These are phyloP conservation scores for Zophobas atratus DNA, from an alignment of 1,140 invertebrate species.

Conservation along the genomic window DNA sequence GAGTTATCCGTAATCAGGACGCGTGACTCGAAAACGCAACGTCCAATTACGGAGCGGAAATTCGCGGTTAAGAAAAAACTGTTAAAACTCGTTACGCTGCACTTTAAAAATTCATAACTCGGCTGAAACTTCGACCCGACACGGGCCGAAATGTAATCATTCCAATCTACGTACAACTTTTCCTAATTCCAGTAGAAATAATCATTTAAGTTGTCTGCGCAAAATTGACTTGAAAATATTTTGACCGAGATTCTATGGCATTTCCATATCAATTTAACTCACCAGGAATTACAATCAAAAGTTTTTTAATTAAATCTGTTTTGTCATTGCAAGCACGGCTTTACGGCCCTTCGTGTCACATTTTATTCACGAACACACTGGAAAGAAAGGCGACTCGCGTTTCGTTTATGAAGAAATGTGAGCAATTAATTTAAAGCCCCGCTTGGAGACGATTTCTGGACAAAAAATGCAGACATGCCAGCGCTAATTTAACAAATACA, in stretches of 20 bases:
- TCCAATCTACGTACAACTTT: conserved; percentile 9
- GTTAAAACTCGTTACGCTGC: background rate
- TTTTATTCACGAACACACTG: conserved; percentile 1
- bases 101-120: conserved; percentile 6
- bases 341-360: conserved; percentile 1
- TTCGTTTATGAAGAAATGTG: background rate
- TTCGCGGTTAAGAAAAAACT: background rate
- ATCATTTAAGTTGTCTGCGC: conserved; percentile 13
- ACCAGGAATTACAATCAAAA: conserved; percentile 37
- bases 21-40: conserved; percentile 10
- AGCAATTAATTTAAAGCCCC: no score
- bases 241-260: background rate
- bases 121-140: background rate
- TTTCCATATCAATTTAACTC: conserved; percentile 40
- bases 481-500: no score
- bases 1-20: conserved; percentile 6
- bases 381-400: background rate
- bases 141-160: conserved; percentile 1
- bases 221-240: conserved; percentile 36
- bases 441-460: no score
- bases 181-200: conserved; percentile 10
- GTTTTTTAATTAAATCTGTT: conserved; percentile 41
- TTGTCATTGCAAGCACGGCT: conserved; percentile 12
- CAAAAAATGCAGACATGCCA: no score
- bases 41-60: conserved; percentile 7